Evolutionary conservation across 2,888 invertebrate species (phyloP), one percentile per base, ranked within the genome.

Genomic region (Synergus gifuensis): DNA sequence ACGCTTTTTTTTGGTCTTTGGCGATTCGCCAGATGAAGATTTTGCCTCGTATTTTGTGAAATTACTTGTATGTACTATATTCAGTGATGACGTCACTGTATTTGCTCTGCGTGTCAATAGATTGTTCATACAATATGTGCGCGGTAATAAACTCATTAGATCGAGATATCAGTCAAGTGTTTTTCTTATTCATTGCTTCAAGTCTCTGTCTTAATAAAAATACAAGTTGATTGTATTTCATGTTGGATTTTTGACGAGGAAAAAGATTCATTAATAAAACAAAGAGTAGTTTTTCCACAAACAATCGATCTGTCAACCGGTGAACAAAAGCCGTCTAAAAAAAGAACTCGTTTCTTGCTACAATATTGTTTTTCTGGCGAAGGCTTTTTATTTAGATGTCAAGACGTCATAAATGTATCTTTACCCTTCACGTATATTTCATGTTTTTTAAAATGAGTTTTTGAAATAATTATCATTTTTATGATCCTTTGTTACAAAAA

Each of bases 131-230:
- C 22, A 69, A 69, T 64, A 64, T 64, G 49, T 28, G 4, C 54
- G 73, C 46, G 3, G 73, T 54, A 73, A 54, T 73, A 73, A 73
- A 73, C 49, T 73, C 73, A 73, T 73, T 73, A 73, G 73, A 54
- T 73, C 36, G 36, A n/a, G 73, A 73, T 73, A 73, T 73, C 73
- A 28, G 28, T 40, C 73, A 54, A 73, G 49, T 73, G 73, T 73
- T 49, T 69, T 69, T 54, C 49, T 12, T 73, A 36, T 73, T 54
- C 49, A 8, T 11, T 42, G 42, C 42, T 44, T 46, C 12, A 22
- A 67, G 44, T 22, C 12, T 67, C 18, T 44, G 28, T 28, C 28
- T 28, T 3, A 28, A 3, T 49, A 69, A 73, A 16, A 73, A 69
- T 28, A 22, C 64, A 42, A 63, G 64, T 16, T 64, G 42, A 42